Percentiles rank a stretch among this genome's conserved stretches.
These are phyloP conservation scores for Cetoscarus ocellatus DNA, from an alignment of 2,797 vertebrate species.

Conservation along the genomic window DNA sequence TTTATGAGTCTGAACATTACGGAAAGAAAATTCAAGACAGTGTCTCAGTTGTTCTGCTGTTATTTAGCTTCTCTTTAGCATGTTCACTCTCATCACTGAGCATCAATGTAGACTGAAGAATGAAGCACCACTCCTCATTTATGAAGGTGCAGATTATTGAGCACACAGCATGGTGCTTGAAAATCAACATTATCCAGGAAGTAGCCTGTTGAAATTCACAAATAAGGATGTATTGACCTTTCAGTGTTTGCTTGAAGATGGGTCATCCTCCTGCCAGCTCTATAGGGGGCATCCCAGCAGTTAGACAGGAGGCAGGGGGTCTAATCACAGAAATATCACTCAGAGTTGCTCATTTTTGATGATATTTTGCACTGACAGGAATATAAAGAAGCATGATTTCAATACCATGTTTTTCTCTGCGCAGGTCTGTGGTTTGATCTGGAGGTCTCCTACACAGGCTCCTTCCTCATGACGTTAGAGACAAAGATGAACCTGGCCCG, in stretches of 20 bases:
- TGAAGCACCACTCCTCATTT: constrained; percentile 12
- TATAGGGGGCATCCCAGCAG: constrained; percentile 18
- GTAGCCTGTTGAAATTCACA: constrained; percentile 40
- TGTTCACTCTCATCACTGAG: constrained; percentile 31
- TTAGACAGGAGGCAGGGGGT: constrained; percentile 18
- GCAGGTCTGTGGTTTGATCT: constrained; percentile 97
- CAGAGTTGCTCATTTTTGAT: not conserved
- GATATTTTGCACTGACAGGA: not conserved
- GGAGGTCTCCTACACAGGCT: constrained; percentile 95
- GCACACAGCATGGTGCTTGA: constrained; percentile 34
- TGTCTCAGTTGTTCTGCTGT: constrained; percentile 3
- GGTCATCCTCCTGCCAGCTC: constrained; percentile 31
- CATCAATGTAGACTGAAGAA: constrained; percentile 22
- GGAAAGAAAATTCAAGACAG: too few relatives aligned
- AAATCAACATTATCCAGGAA: constrained; percentile 52
- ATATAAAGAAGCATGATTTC: not conserved
- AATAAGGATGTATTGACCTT: constrained; percentile 61
- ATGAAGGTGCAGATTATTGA: constrained; percentile 22
- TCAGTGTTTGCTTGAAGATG: constrained; percentile 28
- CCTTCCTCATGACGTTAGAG: constrained; percentile 98
- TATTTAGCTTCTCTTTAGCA: constrained; percentile 32
- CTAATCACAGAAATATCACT: constrained; percentile 14
- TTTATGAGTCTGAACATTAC: too few relatives aligned
- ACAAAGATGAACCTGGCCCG: constrained; percentile 99
- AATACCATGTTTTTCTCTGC: constrained; percentile 1